Base-by-base conservation (phyloP, 2,113 vertebrate genomes). In the Coracopsis vasa region DNA sequence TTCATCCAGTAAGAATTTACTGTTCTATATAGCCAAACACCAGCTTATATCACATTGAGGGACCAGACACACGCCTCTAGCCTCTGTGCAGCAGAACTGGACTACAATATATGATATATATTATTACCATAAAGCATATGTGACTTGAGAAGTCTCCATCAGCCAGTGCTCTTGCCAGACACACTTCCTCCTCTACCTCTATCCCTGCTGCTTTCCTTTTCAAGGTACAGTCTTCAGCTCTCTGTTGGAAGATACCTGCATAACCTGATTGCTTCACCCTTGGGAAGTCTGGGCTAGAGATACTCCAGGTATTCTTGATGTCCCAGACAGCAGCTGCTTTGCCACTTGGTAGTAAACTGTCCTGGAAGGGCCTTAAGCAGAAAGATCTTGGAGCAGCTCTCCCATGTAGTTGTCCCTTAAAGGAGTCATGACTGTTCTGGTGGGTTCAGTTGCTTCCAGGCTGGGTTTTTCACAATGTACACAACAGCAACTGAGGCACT, bases 261-360 rank as follows among this genome's bases (percentile, higher is more conserved):
- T 69, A 67, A 10, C 15, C 62, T 17, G 1, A 13, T 9, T 19
- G 39, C 67, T 54, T 53, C 41, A 29, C 58, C 47, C 31, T 27
- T 1, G 10, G n/a, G 24, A 44, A 18, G 7, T 16, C 16, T 65
- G 44, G 35, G 15, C 48, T 60, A 11, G 42, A 72, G 20, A 6
- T 25, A 1, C 1, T 1, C 53, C 20, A 29, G 31, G 7, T 24
- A 15, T 4, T 44, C 25, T 28, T 9, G 0, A 3, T 11, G 51
- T 41, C 47, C 50, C 83, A 37, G 39, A 2, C 41, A 71, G 77
- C 50, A 53, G 42, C 33, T 48, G 28, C 23, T 84, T 47, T 64
- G 24, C 48, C 58, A 7, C 39, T 60, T 29, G 28, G 28, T 15
- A 33, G 23, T 27, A 41, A 82, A 42, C 18, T n/a, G 10, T 69